Evolutionary conservation across 2,797 vertebrate genomes (phyloP), one percentile per base, ranked within the genome.

Genomic region (Dipus sagitta): DNA sequence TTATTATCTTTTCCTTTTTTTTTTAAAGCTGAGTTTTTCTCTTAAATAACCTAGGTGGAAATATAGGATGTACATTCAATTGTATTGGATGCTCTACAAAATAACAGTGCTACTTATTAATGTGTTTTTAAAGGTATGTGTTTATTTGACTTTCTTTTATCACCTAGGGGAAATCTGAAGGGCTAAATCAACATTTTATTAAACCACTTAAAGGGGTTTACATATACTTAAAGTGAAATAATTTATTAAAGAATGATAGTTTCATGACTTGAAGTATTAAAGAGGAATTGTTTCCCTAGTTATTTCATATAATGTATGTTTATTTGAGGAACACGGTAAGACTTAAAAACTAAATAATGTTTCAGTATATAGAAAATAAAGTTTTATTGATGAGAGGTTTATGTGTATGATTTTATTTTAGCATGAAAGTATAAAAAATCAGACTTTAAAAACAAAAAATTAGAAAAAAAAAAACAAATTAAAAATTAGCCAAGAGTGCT

Each of bases 111-210:
- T 38, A 2, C 18, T 68, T 15, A 64, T 26, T 32, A 71, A 52
- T 5, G 15, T 9, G 15, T 78, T 67, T 87, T 83, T 83, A 87
- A 58, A 52, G 3, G 11, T 34, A 12, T 42, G 24, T 81, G 9
- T 58, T 54, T 54, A 67, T 67, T 30, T 90, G 21, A n/a, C 28
- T 75, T 93, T 90, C 74, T 84, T 94, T 76, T 23, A 77, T 64
- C 42, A 75, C 7, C 76, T 82, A 24, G 0, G 84, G 38, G 26
- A 88, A 60, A 17, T 52, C 52, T 87, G 13, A 60, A 32, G 76
- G 7, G 20, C 71, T 9, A 30, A 82, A 21, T 2, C 6, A 93
- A 8, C 1, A 65, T 1, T 74, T 32, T 68, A 38, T 81, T 88
- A 90, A 84, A 78, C 18, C 42, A 81, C 85, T 42, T 21, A 81